Conservation (phyloP, 2,113 vertebrate genomes). For the Murina feae region DNA sequence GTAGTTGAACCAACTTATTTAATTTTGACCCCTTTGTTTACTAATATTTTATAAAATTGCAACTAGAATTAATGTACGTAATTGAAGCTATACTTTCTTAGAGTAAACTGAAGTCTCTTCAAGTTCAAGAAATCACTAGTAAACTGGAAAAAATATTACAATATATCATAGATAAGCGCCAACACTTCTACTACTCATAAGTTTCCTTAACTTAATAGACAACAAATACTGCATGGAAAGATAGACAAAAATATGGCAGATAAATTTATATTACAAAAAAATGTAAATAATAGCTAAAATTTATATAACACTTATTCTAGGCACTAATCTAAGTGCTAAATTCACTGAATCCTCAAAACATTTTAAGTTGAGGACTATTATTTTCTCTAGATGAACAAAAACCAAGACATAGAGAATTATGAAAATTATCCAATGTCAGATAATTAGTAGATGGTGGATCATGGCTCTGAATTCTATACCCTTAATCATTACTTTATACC, state of each 20-base stretch:
- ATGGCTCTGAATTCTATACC: neutral
- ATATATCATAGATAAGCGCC: neutral
- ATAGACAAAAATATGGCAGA: neutral
- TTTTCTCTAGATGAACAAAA: neutral
- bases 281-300: neutral
- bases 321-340: neutral
- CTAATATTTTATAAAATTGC: neutral
- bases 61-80: neutral
- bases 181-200: neutral
- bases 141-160: neutral
- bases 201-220: neutral
- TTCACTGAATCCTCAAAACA: neutral
- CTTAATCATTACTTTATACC: neutral
- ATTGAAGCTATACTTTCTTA: neutral
- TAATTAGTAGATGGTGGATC: neutral
- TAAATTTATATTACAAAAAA: neutral
- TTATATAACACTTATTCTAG: neutral
- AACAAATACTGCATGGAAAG: neutral
- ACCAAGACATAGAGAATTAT: neutral
- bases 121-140: neutral
- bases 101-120: neutral
- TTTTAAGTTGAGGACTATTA: neutral
- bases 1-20: neutral
- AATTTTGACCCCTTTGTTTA: neutral
- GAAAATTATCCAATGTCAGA: neutral